Conservation (phyloP, 2,113 vertebrate genomes). For the Probosciger aterrimus region DNA sequence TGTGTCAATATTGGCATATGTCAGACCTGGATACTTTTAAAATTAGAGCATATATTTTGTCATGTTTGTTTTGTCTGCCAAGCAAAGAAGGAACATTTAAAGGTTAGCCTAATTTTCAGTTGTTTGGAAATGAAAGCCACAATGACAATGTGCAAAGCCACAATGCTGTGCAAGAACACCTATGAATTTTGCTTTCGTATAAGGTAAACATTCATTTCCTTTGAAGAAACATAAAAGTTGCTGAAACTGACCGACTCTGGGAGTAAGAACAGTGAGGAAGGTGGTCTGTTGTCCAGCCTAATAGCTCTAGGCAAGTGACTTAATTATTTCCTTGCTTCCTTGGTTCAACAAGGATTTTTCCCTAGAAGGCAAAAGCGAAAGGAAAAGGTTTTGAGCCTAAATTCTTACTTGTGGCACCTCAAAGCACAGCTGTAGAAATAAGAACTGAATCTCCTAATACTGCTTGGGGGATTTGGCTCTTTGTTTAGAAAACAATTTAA, state of each 20-base stretch:
- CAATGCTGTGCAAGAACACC: not conserved
- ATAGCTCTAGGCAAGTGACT: not conserved
- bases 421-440: not conserved
- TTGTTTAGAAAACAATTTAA: not conserved
- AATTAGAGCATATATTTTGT: not conserved
- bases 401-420: not conserved
- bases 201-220: not conserved
- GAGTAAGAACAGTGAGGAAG: not conserved
- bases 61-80: slow-evolving; percentile 1
- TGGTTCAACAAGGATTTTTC: not conserved
- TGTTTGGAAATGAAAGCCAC: not conserved
- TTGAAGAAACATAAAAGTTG: not conserved
- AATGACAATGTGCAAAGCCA: no score
- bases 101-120: slow-evolving; percentile 16
- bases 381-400: not conserved
- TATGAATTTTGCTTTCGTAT: not conserved
- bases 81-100: not conserved
- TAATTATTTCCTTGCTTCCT: not conserved
- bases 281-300: not conserved
- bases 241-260: not conserved
- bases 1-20: not conserved
- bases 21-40: not conserved
- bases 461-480: not conserved
- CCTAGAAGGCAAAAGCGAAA: not conserved
- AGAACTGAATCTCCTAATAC: not conserved